Evolutionary conservation across 1,140 invertebrate genomes (phyloP).

Genomic region (Neomicropteryx cornuta): DNA sequence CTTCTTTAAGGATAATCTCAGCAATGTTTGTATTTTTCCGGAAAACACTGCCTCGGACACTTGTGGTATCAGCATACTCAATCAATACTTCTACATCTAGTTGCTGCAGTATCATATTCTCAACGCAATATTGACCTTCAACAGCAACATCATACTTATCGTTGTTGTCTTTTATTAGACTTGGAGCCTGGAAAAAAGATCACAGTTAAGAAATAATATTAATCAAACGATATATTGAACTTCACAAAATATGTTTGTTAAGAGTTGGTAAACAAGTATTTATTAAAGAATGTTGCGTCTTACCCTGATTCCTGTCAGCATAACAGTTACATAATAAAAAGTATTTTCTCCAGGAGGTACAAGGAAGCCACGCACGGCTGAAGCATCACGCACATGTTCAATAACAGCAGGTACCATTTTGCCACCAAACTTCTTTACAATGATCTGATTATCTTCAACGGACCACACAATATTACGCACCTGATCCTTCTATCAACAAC

Average conservation of each 20-base stretch:
- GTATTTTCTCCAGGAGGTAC: slow-evolving; percentile 41
- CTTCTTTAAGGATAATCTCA: slow-evolving; percentile 72
- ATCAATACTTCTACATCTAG: slow-evolving; percentile 80
- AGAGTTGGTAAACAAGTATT: background rate
- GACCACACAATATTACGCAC: too few species aligned
- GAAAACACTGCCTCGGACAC: slow-evolving; percentile 80
- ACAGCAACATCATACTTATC: too few species aligned
- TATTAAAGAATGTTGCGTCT: slow-evolving; percentile 16
- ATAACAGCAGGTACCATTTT: too few species aligned
- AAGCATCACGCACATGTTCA: slow-evolving; percentile 87
- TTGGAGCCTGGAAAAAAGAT: too few species aligned
- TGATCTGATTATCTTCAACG: too few species aligned
- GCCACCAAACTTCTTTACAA: too few species aligned
- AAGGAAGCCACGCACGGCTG: slow-evolving; percentile 76
- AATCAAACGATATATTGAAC: background rate
- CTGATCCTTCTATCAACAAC: too few species aligned
- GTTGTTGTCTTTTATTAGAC: too few species aligned
- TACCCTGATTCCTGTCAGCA: slow-evolving; percentile 78
- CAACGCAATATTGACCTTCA: too few species aligned
- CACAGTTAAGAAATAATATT: too few species aligned
- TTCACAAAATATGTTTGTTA: background rate
- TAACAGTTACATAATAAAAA: slow-evolving; percentile 76
- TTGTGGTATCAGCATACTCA: slow-evolving; percentile 76
- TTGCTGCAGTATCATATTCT: slow-evolving; percentile 80
- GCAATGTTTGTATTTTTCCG: slow-evolving; percentile 89